Evolutionary conservation across 2,797 vertebrate species (phyloP).

Genomic region (Sylvia borin): DNA sequence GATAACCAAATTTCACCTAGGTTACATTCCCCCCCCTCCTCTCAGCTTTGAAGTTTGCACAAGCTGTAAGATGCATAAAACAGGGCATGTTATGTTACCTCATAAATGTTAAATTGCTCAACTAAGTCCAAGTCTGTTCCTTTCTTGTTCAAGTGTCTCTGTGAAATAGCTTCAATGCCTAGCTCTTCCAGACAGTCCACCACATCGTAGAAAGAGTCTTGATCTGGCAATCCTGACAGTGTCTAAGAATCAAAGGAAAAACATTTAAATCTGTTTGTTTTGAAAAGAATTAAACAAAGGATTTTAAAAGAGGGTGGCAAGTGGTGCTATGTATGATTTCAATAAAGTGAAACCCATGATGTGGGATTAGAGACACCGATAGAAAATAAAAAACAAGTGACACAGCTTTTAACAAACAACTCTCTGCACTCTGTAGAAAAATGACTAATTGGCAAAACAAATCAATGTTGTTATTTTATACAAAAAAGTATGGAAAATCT

Average conservation of each 20-base stretch:
- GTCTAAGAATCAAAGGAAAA: constrained; percentile 81
- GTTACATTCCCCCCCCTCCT: neutral
- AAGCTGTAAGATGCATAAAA: constrained; percentile 22
- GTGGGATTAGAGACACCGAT: neutral
- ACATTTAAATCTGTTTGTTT: constrained; percentile 53
- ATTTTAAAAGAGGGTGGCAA: constrained; percentile 20
- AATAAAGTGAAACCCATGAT: constrained; percentile 12
- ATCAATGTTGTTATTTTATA: constrained; percentile 39
- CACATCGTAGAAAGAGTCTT: constrained; percentile 95
- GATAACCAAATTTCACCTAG: constrained; percentile 49
- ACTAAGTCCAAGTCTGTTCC: constrained; percentile 94
- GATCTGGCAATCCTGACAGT: constrained; percentile 90
- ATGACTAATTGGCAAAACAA: constrained; percentile 50
- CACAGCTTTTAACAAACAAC: constrained; percentile 32
- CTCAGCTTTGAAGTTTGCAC: constrained; percentile 21
- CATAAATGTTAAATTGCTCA: constrained; percentile 96
- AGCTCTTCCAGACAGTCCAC: constrained; percentile 97
- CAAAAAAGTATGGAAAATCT: constrained; percentile 24
- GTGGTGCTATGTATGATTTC: neutral
- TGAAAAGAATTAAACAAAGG: constrained; percentile 50
- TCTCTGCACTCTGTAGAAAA: neutral
- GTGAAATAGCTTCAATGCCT: constrained; percentile 86
- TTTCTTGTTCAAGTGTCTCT: constrained; percentile 91
- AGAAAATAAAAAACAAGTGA: constrained; percentile 55
- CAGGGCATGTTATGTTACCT: constrained; percentile 80